These are phyloP conservation scores for Galaxea fascicularis DNA, from an alignment of 92 coral and sea anemone genomes.

Conservation along the genomic window DNA sequence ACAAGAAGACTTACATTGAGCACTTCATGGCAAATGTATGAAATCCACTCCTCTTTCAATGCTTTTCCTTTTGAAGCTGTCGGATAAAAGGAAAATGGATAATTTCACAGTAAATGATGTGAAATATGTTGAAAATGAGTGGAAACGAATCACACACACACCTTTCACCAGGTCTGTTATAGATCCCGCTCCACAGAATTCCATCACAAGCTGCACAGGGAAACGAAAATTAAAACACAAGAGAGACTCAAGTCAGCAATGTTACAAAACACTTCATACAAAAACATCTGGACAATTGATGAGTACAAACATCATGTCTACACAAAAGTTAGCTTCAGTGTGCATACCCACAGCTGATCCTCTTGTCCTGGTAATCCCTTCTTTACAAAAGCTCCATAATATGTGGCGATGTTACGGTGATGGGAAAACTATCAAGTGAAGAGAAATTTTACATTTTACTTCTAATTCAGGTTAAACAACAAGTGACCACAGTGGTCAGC, in stretches of 20 bases:
- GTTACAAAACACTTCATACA: neutral
- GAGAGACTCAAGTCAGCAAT: neutral
- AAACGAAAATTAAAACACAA: neutral
- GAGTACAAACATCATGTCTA: neutral
- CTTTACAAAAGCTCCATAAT: conserved; percentile 97
- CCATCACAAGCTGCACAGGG: conserved; percentile 92
- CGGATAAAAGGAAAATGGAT: neutral
- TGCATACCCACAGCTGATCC: conserved; percentile 95
- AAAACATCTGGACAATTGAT: neutral
- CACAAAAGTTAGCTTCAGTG: neutral
- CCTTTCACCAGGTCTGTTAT: conserved; percentile 99
- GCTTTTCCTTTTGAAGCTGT: conserved; percentile 96
- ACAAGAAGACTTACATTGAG: conserved; percentile 79
- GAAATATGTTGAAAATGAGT: too few relatives aligned
- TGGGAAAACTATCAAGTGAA: conserved; percentile 81
- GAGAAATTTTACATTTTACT: neutral
- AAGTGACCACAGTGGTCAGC: too few relatives aligned
- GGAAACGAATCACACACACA: conserved; percentile 35
- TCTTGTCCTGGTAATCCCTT: conserved; percentile 94
- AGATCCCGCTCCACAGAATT: conserved; percentile 99
- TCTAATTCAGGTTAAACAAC: neutral
- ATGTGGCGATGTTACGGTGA: conserved; percentile 98
- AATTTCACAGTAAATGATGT: neutral
- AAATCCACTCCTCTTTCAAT: conserved; percentile 97
- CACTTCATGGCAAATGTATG: conserved; percentile 96